phyloP scores from a whole-genome alignment of 1,140 invertebrate genomes.

The Aphis craccivora region DNA sequence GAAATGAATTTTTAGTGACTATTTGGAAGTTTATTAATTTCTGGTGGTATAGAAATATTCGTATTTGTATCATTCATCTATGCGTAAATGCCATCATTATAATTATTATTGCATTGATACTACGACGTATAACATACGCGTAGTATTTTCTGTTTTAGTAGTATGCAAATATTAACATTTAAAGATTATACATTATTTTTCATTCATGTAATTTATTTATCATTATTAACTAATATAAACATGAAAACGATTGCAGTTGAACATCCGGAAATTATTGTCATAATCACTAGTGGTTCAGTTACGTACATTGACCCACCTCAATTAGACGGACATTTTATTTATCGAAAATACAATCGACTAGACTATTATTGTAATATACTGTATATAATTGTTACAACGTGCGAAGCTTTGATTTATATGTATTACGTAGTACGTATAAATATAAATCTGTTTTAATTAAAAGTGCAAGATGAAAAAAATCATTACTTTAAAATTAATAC shows the following conservation, averaged over 20 bases:
- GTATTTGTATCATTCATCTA: not conserved
- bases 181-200: not conserved
- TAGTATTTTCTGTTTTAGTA: not conserved
- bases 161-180: not conserved
- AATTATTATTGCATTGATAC: not conserved
- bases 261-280: not conserved
- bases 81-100: not conserved
- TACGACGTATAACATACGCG: too few relatives aligned
- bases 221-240: too few relatives aligned
- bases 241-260: not conserved
- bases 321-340: not conserved
- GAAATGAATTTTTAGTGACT: not conserved
- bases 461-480: not conserved
- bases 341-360: not conserved
- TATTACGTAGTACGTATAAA: not conserved
- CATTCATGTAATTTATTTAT: not conserved
- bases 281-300: not conserved
- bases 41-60: not conserved
- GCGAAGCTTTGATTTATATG: not conserved
- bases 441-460: not conserved
- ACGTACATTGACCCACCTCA: conserved; percentile 20
- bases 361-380: not conserved
- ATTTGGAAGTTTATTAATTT: not conserved
- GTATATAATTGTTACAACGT: not conserved
- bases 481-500: not conserved